Evolutionary conservation across 1,140 invertebrate species (phyloP).

Genomic region (Eumaeus atala): DNA sequence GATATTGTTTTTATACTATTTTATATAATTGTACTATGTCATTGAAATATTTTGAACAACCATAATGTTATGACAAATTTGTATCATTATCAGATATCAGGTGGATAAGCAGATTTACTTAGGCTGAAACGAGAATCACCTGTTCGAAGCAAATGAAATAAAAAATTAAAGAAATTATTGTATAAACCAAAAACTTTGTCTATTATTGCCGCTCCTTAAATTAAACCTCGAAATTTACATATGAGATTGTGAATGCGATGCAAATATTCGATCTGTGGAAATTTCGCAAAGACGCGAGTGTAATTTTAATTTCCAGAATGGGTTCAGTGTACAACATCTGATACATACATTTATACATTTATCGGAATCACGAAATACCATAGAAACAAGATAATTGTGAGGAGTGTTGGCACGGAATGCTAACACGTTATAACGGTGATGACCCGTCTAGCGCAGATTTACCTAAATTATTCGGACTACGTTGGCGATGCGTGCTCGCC

Average conservation of each 20-base stretch:
- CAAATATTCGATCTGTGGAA: conserved; percentile 27
- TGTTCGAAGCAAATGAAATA: too few relatives aligned
- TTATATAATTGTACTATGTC: too few relatives aligned
- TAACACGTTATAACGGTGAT: conserved; percentile 58
- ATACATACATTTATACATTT: conserved; percentile 39
- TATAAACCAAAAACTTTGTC: too few relatives aligned
- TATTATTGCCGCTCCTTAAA: conserved; percentile 8
- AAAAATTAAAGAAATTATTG: too few relatives aligned
- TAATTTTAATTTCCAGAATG: conserved; percentile 29
- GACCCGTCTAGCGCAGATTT: conserved; percentile 55
- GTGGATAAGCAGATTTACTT: too few relatives aligned
- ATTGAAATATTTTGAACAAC: too few relatives aligned
- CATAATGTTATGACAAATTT: too few relatives aligned
- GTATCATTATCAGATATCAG: too few relatives aligned
- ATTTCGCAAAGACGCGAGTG: conserved; percentile 27
- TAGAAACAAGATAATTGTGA: conserved; percentile 60
- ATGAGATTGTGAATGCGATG: neutral
- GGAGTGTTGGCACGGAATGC: conserved; percentile 42
- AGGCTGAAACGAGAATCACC: too few relatives aligned
- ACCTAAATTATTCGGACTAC: conserved; percentile 66
- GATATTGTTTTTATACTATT: too few relatives aligned
- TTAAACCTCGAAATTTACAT: conserved; percentile 16
- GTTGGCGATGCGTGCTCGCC: conserved; percentile 43
- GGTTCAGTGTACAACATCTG: conserved; percentile 15
- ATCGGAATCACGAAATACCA: conserved; percentile 48